Percentiles rank a stretch among this genome's conserved stretches.
Evolutionary conservation across 2,888 invertebrate species (phyloP).

Genomic region (Seira sanloemensis): DNA sequence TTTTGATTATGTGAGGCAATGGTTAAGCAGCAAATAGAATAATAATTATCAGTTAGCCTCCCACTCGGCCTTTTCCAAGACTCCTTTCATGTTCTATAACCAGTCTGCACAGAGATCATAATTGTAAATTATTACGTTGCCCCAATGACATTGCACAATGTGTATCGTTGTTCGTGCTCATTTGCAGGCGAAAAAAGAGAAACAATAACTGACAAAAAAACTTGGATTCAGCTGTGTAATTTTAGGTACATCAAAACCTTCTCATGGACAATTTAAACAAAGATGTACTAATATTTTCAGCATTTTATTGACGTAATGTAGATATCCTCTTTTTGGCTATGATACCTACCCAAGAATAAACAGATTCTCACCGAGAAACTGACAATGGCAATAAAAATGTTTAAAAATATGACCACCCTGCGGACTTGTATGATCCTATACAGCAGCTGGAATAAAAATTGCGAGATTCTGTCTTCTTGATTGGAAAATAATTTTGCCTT

Average conservation of each 20-base stretch:
- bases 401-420: neutral
- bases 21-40: neutral
- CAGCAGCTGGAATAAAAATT: too few relatives aligned
- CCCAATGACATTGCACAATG: neutral
- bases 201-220: neutral
- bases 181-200: too few relatives aligned
- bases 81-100: neutral
- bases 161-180: too few relatives aligned
- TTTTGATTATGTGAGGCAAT: neutral
- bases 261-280: neutral
- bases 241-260: too few relatives aligned
- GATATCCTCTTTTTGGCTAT: neutral
- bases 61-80: neutral
- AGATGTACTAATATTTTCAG: neutral
- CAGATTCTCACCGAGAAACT: neutral
- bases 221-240: too few relatives aligned
- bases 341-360: neutral
- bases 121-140: neutral
- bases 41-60: neutral
- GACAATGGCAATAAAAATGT: neutral
- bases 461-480: too few relatives aligned
- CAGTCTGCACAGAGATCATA: neutral
- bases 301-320: neutral
- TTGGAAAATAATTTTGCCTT: conserved; percentile 67
- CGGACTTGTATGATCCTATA: too few relatives aligned